These are phyloP conservation scores for Muschampia plurimacula DNA, from an alignment of 2,888 invertebrate genomes.

Conservation along the genomic window DNA sequence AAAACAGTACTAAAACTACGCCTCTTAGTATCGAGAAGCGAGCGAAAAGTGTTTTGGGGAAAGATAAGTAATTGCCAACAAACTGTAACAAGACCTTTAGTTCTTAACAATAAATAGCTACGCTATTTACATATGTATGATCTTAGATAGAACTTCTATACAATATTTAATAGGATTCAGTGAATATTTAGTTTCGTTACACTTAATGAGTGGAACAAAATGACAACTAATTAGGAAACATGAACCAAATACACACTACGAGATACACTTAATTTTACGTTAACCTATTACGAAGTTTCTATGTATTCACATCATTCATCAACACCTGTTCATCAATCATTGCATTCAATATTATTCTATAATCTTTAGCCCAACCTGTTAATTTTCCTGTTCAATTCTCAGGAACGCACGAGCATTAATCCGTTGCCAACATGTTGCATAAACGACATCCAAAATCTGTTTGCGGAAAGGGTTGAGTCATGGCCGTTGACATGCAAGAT, in stretches of 20 bases:
- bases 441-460: conserved; percentile 22
- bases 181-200: too few species aligned
- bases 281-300: neutral
- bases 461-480: neutral
- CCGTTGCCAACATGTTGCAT: conserved; percentile 26
- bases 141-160: too few species aligned
- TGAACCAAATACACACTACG: neutral
- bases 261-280: neutral
- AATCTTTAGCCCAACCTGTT: neutral
- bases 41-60: too few species aligned
- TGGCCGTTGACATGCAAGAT: neutral
- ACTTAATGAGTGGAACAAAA: too few species aligned
- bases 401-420: conserved; percentile 28
- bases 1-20: too few species aligned
- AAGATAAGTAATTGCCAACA: too few species aligned
- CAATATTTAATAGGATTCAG: too few species aligned
- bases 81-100: too few species aligned
- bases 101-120: too few species aligned
- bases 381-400: conserved; percentile 42
- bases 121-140: too few species aligned
- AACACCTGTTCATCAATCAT: neutral
- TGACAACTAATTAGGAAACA: too few species aligned
- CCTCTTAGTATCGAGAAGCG: too few species aligned
- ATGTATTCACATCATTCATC: neutral
- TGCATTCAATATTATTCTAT: neutral